These are phyloP conservation scores for Scylla paramamosain DNA, from an alignment of 1,140 invertebrate genomes.

Conservation along the genomic window DNA sequence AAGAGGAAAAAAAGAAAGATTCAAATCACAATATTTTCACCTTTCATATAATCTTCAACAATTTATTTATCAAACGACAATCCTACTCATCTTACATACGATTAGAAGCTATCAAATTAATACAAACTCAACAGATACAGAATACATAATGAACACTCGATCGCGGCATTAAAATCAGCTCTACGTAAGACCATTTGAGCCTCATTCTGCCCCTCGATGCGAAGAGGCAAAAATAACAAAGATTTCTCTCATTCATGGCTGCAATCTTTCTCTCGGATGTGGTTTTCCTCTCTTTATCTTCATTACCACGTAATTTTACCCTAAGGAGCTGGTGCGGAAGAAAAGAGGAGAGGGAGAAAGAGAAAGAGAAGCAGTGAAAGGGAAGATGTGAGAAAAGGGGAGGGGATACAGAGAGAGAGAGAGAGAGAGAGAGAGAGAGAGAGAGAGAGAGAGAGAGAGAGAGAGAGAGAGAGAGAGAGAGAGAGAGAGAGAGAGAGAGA, in stretches of 20 bases:
- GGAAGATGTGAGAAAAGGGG: not conserved
- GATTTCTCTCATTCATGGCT: not conserved
- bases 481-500: not conserved
- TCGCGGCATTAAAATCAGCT: not conserved
- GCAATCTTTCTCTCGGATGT: not conserved
- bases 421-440: not conserved
- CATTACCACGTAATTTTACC: conserved; percentile 23
- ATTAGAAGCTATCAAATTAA: too few species aligned
- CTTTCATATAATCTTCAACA: too few species aligned
- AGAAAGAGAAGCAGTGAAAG: not conserved
- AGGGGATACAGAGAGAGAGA: not conserved
- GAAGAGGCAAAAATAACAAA: not conserved
- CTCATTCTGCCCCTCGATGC: not conserved
- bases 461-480: not conserved
- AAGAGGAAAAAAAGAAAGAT: too few species aligned
- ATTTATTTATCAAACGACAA: too few species aligned
- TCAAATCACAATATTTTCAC: too few species aligned
- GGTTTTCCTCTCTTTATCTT: conserved; percentile 11
- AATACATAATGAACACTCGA: too few species aligned
- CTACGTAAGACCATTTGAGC: not conserved
- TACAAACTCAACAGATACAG: too few species aligned
- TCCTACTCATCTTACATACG: too few species aligned
- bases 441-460: not conserved
- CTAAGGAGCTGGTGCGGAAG: conserved; percentile 4
- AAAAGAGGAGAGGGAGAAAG: not conserved